Evolutionary conservation across 2,888 invertebrate genomes (phyloP).

Genomic region (Drosophila hamatofila): DNA sequence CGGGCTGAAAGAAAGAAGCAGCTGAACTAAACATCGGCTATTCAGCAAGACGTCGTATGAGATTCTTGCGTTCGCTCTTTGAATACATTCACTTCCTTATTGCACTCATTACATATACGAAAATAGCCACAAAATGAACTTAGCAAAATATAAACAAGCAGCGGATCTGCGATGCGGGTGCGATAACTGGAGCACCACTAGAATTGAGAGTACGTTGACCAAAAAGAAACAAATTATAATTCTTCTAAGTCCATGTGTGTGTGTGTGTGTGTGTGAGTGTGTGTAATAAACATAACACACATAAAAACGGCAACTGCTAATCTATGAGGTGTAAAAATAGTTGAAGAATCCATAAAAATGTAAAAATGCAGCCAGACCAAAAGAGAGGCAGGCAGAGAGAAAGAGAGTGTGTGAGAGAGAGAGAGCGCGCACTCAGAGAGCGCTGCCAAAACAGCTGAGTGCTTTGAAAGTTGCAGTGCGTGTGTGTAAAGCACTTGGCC

Average conservation of each 20-base stretch:
- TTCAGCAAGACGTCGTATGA: slow-evolving; percentile 3
- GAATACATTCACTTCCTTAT: slow-evolving; percentile 43
- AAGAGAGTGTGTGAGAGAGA: background rate
- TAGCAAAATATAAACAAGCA: slow-evolving; percentile 45
- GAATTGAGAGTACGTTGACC: slow-evolving; percentile 37
- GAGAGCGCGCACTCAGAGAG: slow-evolving; percentile 8
- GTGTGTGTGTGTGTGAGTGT: slow-evolving; percentile 11
- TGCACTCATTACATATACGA: slow-evolving; percentile 33
- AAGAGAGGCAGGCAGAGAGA: slow-evolving; percentile 14
- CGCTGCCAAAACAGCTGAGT: slow-evolving; percentile 47
- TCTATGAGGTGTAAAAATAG: slow-evolving; percentile 72
- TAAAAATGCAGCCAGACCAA: slow-evolving; percentile 48
- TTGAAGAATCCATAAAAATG: slow-evolving; percentile 78
- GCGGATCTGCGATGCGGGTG: slow-evolving; percentile 8
- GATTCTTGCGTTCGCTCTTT: slow-evolving; percentile 6
- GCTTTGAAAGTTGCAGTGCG: slow-evolving; percentile 35
- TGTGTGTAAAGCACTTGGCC: slow-evolving; percentile 54
- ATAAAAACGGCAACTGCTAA: slow-evolving; percentile 19
- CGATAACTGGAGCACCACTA: slow-evolving; percentile 38
- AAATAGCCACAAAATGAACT: slow-evolving; percentile 45
- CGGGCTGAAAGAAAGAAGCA: slow-evolving; percentile 31
- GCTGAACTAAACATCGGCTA: slow-evolving; percentile 14
- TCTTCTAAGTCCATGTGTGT: background rate
- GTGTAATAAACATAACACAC: slow-evolving; percentile 51
- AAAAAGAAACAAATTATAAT: slow-evolving; percentile 53